Base-by-base conservation (phyloP, 2,797 vertebrate species). In the Bradypus variegatus region DNA sequence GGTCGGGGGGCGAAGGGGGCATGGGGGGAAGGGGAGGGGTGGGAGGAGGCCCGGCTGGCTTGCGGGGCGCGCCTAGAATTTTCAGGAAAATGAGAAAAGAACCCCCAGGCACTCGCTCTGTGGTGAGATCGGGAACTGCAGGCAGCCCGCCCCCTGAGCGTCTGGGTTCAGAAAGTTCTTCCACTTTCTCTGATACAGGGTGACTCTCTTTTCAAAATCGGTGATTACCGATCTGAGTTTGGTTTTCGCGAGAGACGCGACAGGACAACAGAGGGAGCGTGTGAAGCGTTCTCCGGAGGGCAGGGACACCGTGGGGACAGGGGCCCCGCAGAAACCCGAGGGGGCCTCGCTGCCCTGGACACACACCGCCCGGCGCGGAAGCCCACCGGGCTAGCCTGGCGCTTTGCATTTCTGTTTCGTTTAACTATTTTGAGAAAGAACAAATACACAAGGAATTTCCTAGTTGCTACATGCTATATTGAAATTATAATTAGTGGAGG, bases 341-440 rank as follows among this genome's bases (percentile, higher is more conserved):
- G 50, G 11, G 50, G 50, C 11, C 14, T 19, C 16, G 16, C 53
- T 55, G 16, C 55, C 2, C 55, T 4, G 16, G 16, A 58, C 18
- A 16, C 58, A 29, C 70, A 64, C 45, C 79, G 86, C 33, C 65
- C 58, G 38, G 31, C 6, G 15, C n/a, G 89, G 82, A 86, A 79
- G 84, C 25, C 77, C n/a, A 3, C 38, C 33, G 14, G 55, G 15
- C 8, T 12, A 27, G 12, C 13, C 48, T 55, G 87, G 48, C 85
- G 31, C 2, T 72, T 79, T 76, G 50, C 48, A 21, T 60, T 38
- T 27, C 41, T 48, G 60, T 7, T 83, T 82, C 8, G 25, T 48
- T 82, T 83, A 64, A 48, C 12, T 82, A 14, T 93, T 94, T 93
- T 33, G 33, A 33, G 76, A 67, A 89, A 83, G 38, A 94, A 76